Base-by-base conservation (phyloP, 1,140 invertebrate genomes). In the Anadara kagoshimensis region DNA sequence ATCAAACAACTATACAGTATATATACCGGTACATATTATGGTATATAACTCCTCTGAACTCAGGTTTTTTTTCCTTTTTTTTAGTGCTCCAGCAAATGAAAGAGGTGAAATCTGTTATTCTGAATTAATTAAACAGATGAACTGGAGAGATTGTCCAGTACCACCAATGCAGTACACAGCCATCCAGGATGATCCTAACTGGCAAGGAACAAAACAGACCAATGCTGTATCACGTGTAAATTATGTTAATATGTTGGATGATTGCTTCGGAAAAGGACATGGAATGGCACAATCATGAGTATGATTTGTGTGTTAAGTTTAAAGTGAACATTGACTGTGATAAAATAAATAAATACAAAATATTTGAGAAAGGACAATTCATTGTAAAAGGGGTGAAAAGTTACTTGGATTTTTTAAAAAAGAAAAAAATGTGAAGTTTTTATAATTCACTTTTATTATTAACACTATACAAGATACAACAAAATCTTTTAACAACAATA, bases 131-230 rank as follows among this genome's bases (percentile, higher is more conserved):
- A 73, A 79, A 22, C 69, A 78, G 20, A 73, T 86, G 59, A 86
- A 88, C 82, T 88, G 86, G 86, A 67, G 83, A 16, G 83, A 86
- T 72, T 73, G 56, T 64, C 86, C 86, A 0, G 84, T 82, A 11
- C 81, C 83, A 22, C 80, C 80, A 20, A 78, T 82, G 70, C 83
- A 83, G 63, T 78, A 81, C 58, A 76, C 83, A 73, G 69, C 81
- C 18, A 58, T 78, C 5, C 29, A 66, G 12, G 64, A 72, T 24
- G 83, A 84, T 58, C 80, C 81, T 7, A 53, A 78, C 49, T 85
- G 85, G 83, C 56, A 69, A 36, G 85, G 84, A 51, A 85, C 81
- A 24, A 71, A 67, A 20, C 58, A 80, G 12, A 64, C 24, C 62
- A 71, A 61, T 20, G 69, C 76, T 56, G 78, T 87, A 47, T 75